phyloP scores from a whole-genome alignment of 1,140 invertebrate genomes.

The Brachystomella parvula region DNA sequence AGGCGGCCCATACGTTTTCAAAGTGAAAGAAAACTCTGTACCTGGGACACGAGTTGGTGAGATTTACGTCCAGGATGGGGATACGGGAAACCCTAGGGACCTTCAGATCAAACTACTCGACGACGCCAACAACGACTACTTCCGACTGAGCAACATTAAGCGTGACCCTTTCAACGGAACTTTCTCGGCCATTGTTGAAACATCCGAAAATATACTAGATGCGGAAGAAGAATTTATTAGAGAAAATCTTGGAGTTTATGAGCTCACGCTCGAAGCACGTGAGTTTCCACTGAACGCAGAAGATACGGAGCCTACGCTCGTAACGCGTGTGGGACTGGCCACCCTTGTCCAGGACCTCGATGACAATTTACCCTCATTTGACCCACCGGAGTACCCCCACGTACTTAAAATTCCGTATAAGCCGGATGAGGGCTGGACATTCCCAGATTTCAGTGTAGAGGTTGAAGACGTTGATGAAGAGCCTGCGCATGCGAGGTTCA shows the following conservation, averaged over 20 bases:
- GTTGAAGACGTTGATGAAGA: slow-evolving; percentile 34
- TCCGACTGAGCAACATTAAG: slow-evolving; percentile 44
- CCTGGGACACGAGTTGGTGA: slow-evolving; percentile 55
- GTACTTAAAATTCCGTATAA: slow-evolving; percentile 31
- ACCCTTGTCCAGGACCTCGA: slow-evolving; percentile 34
- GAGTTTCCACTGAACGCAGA: slow-evolving; percentile 44
- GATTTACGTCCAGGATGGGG: slow-evolving; percentile 59
- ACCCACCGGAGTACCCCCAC: slow-evolving; percentile 21
- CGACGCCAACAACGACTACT: slow-evolving; percentile 59
- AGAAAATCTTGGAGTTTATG: slow-evolving; percentile 33
- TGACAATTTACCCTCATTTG: slow-evolving; percentile 30
- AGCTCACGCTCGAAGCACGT: slow-evolving; percentile 30
- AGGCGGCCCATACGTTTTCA: slow-evolving; percentile 39
- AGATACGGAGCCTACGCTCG: slow-evolving; percentile 41
- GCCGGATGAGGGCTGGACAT: slow-evolving; percentile 25
- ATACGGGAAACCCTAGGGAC: slow-evolving; percentile 60
- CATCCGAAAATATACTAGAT: slow-evolving; percentile 31
- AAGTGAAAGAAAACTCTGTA: slow-evolving; percentile 60
- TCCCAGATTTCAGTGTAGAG: slow-evolving; percentile 33
- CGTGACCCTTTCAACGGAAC: slow-evolving; percentile 28
- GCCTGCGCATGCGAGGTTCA: slow-evolving; percentile 24
- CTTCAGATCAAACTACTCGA: slow-evolving; percentile 55
- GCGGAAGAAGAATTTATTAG: slow-evolving; percentile 37
- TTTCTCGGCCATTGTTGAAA: slow-evolving; percentile 29
- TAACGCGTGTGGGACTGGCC: slow-evolving; percentile 31